Percentiles rank a stretch among this genome's conserved stretches.
Evolutionary conservation across 2,797 vertebrate genomes (phyloP).

Genomic region (Galagoides demidoff): DNA sequence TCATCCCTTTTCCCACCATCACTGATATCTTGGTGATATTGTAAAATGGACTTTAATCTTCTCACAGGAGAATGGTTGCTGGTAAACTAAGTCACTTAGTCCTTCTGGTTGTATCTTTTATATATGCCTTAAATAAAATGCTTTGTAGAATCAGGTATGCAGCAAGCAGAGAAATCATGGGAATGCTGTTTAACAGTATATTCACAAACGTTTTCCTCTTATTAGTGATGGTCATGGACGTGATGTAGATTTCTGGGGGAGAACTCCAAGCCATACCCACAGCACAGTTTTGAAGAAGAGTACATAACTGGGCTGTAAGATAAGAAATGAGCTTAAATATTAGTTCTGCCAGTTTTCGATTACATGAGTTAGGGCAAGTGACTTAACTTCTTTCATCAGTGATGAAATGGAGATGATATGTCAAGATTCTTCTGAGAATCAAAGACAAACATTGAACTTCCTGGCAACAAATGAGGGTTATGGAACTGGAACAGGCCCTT

Average conservation of each 20-base stretch:
- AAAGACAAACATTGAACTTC: not conserved
- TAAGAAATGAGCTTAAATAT: not conserved
- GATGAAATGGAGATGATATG: not conserved
- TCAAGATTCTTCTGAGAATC: not conserved
- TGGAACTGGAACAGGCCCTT: not conserved
- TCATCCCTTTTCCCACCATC: not conserved
- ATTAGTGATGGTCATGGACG: not conserved
- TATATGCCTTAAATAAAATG: not conserved
- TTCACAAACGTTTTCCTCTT: not conserved
- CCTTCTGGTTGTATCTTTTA: not conserved
- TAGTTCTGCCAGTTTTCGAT: not conserved
- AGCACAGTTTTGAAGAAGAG: not conserved
- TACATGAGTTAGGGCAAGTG: not conserved
- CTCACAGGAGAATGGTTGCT: not conserved
- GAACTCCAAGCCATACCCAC: not conserved
- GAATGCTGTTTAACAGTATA: not conserved
- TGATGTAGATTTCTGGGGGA: not conserved
- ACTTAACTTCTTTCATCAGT: not conserved
- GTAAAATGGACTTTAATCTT: not conserved
- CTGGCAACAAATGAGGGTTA: rapidly evolving
- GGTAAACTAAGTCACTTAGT: not conserved
- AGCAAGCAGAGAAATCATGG: not conserved
- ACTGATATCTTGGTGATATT: not conserved
- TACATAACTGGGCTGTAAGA: not conserved
- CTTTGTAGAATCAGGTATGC: not conserved